Percentiles rank a stretch among this genome's conserved stretches.
Conservation (phyloP, 2,797 vertebrate species). For the Peromyscus nudipes region DNA sequence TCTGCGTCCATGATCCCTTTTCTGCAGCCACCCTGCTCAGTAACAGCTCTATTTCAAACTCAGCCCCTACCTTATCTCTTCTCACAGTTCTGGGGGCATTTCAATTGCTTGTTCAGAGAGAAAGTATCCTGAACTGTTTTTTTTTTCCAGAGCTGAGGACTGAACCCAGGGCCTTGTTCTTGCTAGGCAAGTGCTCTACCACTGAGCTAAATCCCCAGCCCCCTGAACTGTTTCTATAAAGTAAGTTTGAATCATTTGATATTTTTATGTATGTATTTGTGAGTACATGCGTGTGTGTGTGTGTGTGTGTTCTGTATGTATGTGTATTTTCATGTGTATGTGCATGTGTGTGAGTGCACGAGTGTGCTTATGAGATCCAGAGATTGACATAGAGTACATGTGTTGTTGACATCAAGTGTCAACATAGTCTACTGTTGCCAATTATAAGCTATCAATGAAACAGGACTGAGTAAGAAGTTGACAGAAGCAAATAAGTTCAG, state of each 20-base stretch:
- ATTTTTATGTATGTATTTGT: neutral
- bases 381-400: neutral
- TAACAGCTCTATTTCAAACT: neutral
- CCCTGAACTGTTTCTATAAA: no score
- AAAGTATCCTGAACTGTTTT: neutral
- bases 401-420: neutral
- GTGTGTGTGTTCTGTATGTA: neutral
- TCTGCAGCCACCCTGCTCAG: neutral
- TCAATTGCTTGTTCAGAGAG: slow-evolving; percentile 19
- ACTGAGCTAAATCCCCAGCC: no score
- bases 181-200: no score
- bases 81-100: neutral
- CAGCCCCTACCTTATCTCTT: neutral
- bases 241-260: slow-evolving; percentile 1
- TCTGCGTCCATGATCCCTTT: neutral
- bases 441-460: neutral
- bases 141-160: no score
- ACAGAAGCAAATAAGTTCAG: neutral
- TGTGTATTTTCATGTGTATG: neutral
- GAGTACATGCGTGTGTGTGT: neutral
- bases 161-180: no score
- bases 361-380: neutral
- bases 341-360: neutral
- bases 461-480: neutral
- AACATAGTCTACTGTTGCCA: neutral